A percentile compares a stretch with the other conserved stretches of the same genome.
Evolutionary conservation across 2,797 vertebrate species (phyloP).

Genomic region (Notoglanidium macrostoma): DNA sequence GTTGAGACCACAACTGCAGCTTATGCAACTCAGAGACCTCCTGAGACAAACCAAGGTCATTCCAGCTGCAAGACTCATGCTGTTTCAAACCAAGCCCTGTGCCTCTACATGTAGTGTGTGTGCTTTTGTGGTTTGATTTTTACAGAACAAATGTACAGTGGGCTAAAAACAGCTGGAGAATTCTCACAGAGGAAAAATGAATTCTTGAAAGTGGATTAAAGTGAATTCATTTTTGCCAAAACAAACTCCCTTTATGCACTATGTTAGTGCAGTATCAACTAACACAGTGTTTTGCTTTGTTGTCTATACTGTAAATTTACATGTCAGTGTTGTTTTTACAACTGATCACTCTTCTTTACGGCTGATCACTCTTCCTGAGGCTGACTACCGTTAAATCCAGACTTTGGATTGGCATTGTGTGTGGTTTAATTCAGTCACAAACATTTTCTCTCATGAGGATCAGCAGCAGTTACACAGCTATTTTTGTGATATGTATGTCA

Average conservation of each 20-base stretch:
- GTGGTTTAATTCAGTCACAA: background rate
- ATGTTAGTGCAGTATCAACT: constrained; percentile 61
- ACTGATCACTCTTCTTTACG: too few relatives aligned
- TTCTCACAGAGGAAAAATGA: background rate
- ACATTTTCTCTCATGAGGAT: background rate
- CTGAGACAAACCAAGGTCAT: constrained; percentile 31
- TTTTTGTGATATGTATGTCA: constrained; percentile 27
- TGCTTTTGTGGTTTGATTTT: constrained; percentile 23
- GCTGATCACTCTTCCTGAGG: background rate
- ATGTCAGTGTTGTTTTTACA: constrained; percentile 22
- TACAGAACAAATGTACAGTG: constrained; percentile 16
- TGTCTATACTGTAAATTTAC: constrained; percentile 13
- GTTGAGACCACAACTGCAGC: background rate
- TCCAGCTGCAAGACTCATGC: constrained; percentile 25
- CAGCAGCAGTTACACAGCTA: background rate
- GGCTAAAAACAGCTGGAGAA: constrained; percentile 5
- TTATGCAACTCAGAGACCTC: constrained; percentile 37
- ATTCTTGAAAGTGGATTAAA: background rate
- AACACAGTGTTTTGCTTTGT: constrained; percentile 21
- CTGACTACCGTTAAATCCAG: constrained; percentile 13
- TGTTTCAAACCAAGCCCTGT: constrained; percentile 35
- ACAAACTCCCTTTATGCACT: constrained; percentile 72
- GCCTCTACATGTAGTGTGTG: constrained; percentile 32
- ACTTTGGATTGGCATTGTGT: background rate
- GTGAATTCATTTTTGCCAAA: background rate